These are phyloP conservation scores for Acronicta alni DNA, from an alignment of 2,888 invertebrate species.

Conservation along the genomic window DNA sequence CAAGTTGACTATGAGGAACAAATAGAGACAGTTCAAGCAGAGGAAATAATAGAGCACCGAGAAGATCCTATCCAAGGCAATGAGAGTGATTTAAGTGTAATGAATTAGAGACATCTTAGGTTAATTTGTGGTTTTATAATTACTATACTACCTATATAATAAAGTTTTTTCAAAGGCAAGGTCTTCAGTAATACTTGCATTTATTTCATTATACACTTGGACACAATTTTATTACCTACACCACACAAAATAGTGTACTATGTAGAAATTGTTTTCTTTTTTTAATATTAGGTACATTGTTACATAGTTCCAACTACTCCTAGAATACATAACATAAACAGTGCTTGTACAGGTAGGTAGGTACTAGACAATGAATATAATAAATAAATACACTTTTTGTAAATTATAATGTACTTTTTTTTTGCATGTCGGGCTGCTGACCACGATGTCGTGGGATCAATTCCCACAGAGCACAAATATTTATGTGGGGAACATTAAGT, in stretches of 20 bases:
- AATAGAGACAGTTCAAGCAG: conserved; percentile 44
- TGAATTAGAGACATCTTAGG: conserved; percentile 27
- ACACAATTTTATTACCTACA: not conserved
- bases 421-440: no score
- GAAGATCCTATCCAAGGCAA: conserved; percentile 54
- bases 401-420: no score
- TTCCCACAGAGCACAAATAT: no score
- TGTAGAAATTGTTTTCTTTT: not conserved
- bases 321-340: no score
- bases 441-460: no score
- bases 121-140: conserved; percentile 27
- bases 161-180: conserved; percentile 19
- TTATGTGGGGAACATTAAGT: no score
- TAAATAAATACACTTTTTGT: no score
- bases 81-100: conserved; percentile 46
- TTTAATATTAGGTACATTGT: no score
- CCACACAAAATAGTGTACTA: not conserved
- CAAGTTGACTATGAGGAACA: conserved; percentile 47
- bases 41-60: conserved; percentile 53
- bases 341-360: no score
- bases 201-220: conserved; percentile 2
- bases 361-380: no score
- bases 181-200: conserved; percentile 1
- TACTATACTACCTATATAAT: conserved; percentile 24
- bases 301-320: no score